Evolutionary conservation across 2,797 vertebrate species (phyloP), one percentile per base, ranked within the genome.

Genomic region (Steatocranus sp.): DNA sequence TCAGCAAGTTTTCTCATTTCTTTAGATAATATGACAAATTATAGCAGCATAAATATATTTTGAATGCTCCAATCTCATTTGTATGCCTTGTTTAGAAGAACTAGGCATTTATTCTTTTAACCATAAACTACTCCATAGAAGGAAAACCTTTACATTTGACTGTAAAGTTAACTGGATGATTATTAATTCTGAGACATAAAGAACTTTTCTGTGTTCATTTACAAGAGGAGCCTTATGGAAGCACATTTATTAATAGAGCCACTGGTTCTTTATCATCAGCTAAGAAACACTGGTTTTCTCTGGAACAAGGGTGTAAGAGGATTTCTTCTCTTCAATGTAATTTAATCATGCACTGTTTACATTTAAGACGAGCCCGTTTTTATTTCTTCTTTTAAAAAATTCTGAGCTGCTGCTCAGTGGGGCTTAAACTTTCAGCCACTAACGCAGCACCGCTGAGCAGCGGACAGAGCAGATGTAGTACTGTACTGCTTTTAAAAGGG

Each of bases 381-480:
- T n/a, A n/a, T n/a, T n/a, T n/a, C n/a, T n/a, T n/a, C n/a, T n/a
- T n/a, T n/a, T n/a, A n/a, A n/a, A n/a, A n/a, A n/a, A n/a, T n/a
- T n/a, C n/a, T n/a, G n/a, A n/a, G n/a, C n/a, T n/a, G n/a, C n/a
- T n/a, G n/a, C n/a, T n/a, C n/a, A n/a, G n/a, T n/a, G n/a, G n/a
- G n/a, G n/a, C n/a, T n/a, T n/a, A n/a, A n/a, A 63, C 58, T 20
- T 36, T 36, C 12, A 36, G 32, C 58, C 18, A 1, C n/a, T 20
- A 20, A 20, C 7, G 11, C 34, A 14, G n/a, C 30, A 20, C 18
- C 5, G n/a, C 61, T 41, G 34, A 41, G 20, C 36, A 23, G 3
- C 36, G 0, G 18, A 61, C 56, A 61, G 30, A 34, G 30, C 18
- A 61, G 18, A 36, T 41, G 61, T 9, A 15, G 12, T 0, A 0